A percentile compares a stretch with the other conserved stretches of the same genome.
These are phyloP conservation scores for Masticophis lateralis DNA, from an alignment of 2,797 vertebrate species.

Conservation along the genomic window DNA sequence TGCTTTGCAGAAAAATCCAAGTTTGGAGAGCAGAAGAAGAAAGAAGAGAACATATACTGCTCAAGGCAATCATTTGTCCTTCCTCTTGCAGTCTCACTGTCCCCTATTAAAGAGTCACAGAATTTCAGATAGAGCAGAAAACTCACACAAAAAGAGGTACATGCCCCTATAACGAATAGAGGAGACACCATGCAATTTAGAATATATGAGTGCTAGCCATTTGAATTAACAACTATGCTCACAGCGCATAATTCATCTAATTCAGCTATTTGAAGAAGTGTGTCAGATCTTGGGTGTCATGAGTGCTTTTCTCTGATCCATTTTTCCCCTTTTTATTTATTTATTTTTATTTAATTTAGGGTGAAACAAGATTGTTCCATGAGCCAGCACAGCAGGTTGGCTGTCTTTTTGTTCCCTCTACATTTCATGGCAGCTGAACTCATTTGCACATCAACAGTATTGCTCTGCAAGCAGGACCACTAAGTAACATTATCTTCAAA, in stretches of 20 bases:
- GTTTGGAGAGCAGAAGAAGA: neutral
- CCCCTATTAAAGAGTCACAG: no score
- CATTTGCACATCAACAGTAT: constrained; percentile 32
- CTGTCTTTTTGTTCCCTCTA: neutral
- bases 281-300: constrained; percentile 1
- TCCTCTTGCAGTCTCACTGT: neutral
- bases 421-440: neutral
- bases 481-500: constrained; percentile 28
- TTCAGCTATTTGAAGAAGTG: neutral
- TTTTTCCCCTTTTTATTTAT: neutral
- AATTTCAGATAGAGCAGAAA: neutral
- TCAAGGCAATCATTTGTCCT: neutral
- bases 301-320: constrained; percentile 1
- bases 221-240: neutral
- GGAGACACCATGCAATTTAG: neutral
- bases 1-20: neutral
- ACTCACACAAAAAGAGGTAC: neutral
- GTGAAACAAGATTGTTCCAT: constrained; percentile 24
- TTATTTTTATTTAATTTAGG: neutral
- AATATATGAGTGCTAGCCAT: neutral
- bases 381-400: constrained; percentile 16
- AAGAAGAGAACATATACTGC: neutral
- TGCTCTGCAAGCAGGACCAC: neutral
- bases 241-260: neutral
- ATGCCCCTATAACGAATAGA: neutral